A percentile compares a stretch with the other conserved stretches of the same genome.
Conservation (phyloP, 1,140 invertebrate genomes). For the Drosophila kohkoa region DNA sequence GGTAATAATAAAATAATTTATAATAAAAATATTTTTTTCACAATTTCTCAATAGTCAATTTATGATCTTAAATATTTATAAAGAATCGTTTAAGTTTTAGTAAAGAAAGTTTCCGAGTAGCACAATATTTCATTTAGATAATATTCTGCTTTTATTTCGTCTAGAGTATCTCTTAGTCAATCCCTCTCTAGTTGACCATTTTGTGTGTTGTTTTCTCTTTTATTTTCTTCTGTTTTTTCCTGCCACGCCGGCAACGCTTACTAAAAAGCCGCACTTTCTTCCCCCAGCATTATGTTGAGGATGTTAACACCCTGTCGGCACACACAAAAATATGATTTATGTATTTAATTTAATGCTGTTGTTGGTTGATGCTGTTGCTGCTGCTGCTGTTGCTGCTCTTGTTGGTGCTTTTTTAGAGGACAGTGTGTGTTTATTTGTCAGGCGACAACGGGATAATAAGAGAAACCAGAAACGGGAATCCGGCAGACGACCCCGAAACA, state of each 20-base stretch:
- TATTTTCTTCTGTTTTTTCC: conserved; percentile 16
- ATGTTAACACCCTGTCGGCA: conserved; percentile 58
- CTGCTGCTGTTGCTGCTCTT: conserved; percentile 26
- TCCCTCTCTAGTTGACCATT: neutral
- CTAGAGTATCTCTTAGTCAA: neutral
- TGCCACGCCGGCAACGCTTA: conserved; percentile 23
- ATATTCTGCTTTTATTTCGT: too few relatives aligned
- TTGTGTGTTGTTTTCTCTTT: conserved; percentile 10
- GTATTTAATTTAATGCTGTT: conserved; percentile 81
- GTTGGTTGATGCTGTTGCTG: conserved; percentile 57
- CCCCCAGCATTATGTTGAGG: neutral
- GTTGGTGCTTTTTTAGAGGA: conserved; percentile 49
- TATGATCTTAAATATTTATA: too few relatives aligned
- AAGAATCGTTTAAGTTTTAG: too few relatives aligned
- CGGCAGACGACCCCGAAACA: conserved; percentile 18
- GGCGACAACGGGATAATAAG: conserved; percentile 79
- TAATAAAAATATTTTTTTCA: too few relatives aligned
- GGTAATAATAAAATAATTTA: too few relatives aligned
- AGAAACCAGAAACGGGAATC: conserved; percentile 49
- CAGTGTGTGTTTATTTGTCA: conserved; percentile 78
- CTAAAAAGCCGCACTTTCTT: conserved; percentile 14
- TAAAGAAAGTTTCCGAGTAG: too few relatives aligned
- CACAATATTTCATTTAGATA: too few relatives aligned
- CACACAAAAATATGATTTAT: conserved; percentile 77
- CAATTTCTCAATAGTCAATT: too few relatives aligned